Evolutionary conservation across 2,113 vertebrate genomes (phyloP).

Genomic region (Atherinomorus stipes): DNA sequence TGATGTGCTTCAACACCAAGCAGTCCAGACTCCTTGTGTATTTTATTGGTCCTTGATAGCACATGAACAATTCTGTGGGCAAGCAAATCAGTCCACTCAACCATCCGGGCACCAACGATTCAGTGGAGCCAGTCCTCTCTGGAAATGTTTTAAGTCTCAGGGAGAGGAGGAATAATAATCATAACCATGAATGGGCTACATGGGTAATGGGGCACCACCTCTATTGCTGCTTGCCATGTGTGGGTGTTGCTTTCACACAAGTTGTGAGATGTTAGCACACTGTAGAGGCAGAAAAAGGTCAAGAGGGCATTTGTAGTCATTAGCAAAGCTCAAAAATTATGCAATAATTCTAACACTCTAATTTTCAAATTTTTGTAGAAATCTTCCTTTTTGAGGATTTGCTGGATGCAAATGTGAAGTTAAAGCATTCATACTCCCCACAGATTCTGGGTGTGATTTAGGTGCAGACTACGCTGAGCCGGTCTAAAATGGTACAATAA

Average conservation of each 20-base stretch:
- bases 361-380: background rate
- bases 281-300: constrained; percentile 71
- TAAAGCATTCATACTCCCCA: too few relatives aligned
- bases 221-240: constrained; percentile 64
- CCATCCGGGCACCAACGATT: constrained; percentile 39
- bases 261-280: constrained; percentile 54
- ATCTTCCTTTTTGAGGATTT: constrained; percentile 6
- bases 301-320: constrained; percentile 47
- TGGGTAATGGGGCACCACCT: constrained; percentile 75
- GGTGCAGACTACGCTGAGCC: too few relatives aligned
- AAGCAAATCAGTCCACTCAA: constrained; percentile 63
- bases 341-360: constrained; percentile 53
- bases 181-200: constrained; percentile 73
- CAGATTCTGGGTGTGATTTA: too few relatives aligned
- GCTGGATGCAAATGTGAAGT: constrained; percentile 6
- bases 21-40: constrained; percentile 23
- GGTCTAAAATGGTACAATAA: too few relatives aligned
- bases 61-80: constrained; percentile 38
- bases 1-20: constrained; percentile 30
- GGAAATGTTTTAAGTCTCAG: constrained; percentile 72
- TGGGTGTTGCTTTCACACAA: constrained; percentile 73
- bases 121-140: constrained; percentile 36
- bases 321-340: constrained; percentile 47
- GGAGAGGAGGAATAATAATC: constrained; percentile 75
- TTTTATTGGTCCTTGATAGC: constrained; percentile 51